Percentiles rank a stretch among this genome's conserved stretches.
These are phyloP conservation scores for Daptonema setosum DNA, from an alignment of 2,888 invertebrate genomes.

Conservation along the genomic window DNA sequence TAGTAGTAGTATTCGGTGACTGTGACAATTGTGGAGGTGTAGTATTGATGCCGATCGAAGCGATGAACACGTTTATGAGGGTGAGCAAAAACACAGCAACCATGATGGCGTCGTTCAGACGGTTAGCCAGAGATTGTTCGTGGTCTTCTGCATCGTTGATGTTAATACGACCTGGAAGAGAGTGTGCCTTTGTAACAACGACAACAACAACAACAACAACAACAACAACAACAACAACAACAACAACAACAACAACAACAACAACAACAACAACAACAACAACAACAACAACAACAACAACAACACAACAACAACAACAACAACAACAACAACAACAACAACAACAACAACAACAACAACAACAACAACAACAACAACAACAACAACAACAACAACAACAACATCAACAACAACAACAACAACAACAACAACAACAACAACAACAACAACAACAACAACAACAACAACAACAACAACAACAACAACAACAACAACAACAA, in stretches of 20 bases:
- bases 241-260: neutral
- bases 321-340: neutral
- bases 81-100: constrained; percentile 59
- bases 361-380: neutral
- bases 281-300: neutral
- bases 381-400: neutral
- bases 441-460: neutral
- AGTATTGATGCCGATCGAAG: constrained; percentile 40
- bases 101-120: constrained; percentile 57
- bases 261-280: neutral
- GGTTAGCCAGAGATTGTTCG: constrained; percentile 51
- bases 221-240: neutral
- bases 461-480: neutral
- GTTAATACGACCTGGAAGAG: constrained; percentile 12
- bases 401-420: neutral
- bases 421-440: neutral
- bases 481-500: neutral
- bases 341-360: neutral
- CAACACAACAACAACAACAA: neutral
- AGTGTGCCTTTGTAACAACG: neutral
- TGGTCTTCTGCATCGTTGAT: constrained; percentile 29
- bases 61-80: constrained; percentile 54
- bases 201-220: neutral
- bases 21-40: neutral
- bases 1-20: too few species aligned